A percentile compares a stretch with the other conserved stretches of the same genome.
These are phyloP conservation scores for Spheniscus mendiculus DNA, from an alignment of 2,113 vertebrate species.

Conservation along the genomic window DNA sequence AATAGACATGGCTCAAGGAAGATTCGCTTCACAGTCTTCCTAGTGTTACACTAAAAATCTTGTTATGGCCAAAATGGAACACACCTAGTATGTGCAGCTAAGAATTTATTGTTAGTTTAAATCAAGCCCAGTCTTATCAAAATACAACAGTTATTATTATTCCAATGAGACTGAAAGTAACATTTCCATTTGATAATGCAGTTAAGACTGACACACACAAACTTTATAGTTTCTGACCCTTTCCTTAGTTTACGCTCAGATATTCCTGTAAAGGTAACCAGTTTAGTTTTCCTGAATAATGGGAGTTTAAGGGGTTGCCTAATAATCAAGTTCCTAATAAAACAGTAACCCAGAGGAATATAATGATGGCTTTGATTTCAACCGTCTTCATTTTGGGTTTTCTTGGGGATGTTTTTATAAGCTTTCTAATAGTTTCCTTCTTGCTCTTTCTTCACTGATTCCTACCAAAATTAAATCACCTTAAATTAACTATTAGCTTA, in stretches of 20 bases:
- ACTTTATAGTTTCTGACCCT: neutral
- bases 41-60: neutral
- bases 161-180: neutral
- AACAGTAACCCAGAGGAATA: fast-evolving
- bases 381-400: fast-evolving
- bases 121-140: neutral
- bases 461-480: neutral
- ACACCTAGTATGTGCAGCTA: fast-evolving
- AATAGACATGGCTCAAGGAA: neutral
- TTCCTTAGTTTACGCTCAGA: neutral
- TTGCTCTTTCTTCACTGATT: neutral
- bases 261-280: neutral
- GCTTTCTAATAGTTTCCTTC: neutral
- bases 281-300: neutral
- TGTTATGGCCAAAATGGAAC: neutral
- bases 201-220: neutral
- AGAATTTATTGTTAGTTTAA: neutral
- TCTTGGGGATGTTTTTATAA: neutral
- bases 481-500: neutral
- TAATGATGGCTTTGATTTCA: neutral
- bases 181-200: neutral
- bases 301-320: fast-evolving
- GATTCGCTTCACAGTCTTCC: neutral
- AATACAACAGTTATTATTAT: neutral
- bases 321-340: neutral